phyloP scores from a whole-genome alignment of 2,888 invertebrate species.

The Theretra japonica region DNA sequence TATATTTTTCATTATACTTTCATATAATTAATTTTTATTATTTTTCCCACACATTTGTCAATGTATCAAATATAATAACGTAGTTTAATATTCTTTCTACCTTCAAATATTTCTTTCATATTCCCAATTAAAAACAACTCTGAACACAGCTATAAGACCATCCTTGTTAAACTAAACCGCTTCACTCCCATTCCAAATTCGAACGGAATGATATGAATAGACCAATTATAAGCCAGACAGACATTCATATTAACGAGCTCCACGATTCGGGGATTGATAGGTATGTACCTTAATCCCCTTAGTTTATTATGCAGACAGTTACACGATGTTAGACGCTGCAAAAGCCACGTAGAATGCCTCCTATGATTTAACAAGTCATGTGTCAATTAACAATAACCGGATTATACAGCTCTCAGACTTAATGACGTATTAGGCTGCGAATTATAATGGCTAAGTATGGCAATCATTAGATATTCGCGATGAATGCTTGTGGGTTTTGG shows the following conservation, averaged over 20 bases:
- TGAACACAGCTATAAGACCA: too few relatives aligned
- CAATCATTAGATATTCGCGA: neutral
- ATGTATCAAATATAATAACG: too few relatives aligned
- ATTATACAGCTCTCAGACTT: slow-evolving; percentile 8
- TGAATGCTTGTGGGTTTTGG: neutral
- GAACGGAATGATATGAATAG: too few relatives aligned
- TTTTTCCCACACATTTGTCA: too few relatives aligned
- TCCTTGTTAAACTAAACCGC: too few relatives aligned
- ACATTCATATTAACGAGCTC: neutral
- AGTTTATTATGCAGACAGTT: slow-evolving; percentile 16
- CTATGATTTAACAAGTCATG: slow-evolving; percentile 16
- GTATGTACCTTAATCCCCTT: neutral
- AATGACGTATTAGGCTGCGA: slow-evolving; percentile 13
- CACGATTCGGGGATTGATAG: slow-evolving; percentile 11
- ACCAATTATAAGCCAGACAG: slow-evolving; percentile 1
- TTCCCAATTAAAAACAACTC: too few relatives aligned
- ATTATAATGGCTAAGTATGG: neutral
- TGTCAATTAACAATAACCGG: slow-evolving; percentile 21
- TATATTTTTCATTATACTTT: too few relatives aligned
- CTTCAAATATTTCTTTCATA: too few relatives aligned
- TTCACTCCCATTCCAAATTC: too few relatives aligned
- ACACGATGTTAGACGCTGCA: neutral
- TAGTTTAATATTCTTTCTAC: too few relatives aligned
- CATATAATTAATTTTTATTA: too few relatives aligned
- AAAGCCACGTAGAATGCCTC: slow-evolving; percentile 17